Conservation (phyloP, 2,797 vertebrate species). For the Loriculus beryllinus region DNA sequence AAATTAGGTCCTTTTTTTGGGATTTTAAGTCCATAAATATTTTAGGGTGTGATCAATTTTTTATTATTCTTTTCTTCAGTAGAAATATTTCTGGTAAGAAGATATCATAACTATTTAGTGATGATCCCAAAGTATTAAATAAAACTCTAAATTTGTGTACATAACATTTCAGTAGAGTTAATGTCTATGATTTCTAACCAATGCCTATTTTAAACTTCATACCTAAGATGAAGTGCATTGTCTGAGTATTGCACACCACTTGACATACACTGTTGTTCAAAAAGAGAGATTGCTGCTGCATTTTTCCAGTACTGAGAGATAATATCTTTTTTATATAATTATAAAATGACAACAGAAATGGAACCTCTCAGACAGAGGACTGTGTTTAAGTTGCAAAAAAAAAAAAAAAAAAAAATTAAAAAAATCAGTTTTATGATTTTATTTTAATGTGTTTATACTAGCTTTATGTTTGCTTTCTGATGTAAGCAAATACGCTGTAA, state of each 20-base stretch:
- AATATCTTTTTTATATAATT: neutral
- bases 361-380: neutral
- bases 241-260: neutral
- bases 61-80: neutral
- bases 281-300: neutral
- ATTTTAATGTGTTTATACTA: neutral
- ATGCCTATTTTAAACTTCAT: neutral
- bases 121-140: neutral
- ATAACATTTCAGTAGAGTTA: neutral
- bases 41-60: neutral
- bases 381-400: neutral
- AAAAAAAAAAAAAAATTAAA: neutral
- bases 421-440: neutral
- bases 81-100: neutral
- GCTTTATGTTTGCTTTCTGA: neutral
- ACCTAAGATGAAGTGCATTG: neutral
- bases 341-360: neutral
- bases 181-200: neutral
- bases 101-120: neutral
- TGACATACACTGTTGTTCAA: neutral
- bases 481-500: neutral
- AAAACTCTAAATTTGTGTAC: neutral
- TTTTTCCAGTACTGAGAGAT: neutral
- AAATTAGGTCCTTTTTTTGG: accelerated
- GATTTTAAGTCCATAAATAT: neutral